Conservation (phyloP, 2,888 invertebrate genomes). For the Ichneumoninae sp. region DNA sequence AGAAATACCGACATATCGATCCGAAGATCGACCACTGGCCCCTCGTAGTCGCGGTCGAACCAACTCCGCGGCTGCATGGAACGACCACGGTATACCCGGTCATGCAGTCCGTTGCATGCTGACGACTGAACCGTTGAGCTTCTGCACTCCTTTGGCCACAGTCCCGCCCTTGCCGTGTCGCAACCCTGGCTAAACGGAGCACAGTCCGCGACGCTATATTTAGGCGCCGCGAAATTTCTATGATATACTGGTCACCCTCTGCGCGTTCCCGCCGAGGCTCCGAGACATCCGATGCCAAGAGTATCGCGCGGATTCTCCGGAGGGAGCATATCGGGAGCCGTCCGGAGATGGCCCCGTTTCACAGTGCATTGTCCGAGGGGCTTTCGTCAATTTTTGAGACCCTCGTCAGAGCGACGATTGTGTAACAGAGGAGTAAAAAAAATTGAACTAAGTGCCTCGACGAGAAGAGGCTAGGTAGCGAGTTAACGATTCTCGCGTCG, state of each 20-base stretch:
- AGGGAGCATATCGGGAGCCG: neutral
- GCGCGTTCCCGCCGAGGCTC: constrained; percentile 34
- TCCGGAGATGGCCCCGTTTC: neutral
- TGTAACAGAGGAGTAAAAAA: neutral
- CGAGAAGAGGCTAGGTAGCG: neutral
- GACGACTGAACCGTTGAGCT: neutral
- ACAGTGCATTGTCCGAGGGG: constrained; percentile 43
- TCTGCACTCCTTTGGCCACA: constrained; percentile 33
- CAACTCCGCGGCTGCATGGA: neutral
- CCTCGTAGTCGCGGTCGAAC: constrained; percentile 1
- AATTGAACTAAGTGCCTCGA: neutral
- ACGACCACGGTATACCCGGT: constrained; percentile 29
- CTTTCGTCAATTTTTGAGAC: constrained; percentile 17
- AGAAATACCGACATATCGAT: constrained; percentile 58
- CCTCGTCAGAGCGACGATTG: neutral
- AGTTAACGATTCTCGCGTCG: neutral
- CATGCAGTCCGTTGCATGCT: constrained; percentile 35
- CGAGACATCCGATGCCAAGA: constrained; percentile 48
- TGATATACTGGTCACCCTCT: constrained; percentile 44
- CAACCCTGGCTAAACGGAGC: constrained; percentile 43
- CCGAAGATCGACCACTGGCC: constrained; percentile 49
- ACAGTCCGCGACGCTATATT: constrained; percentile 56
- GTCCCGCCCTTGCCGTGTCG: constrained; percentile 53
- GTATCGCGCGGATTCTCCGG: constrained; percentile 5
- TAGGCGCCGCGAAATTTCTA: constrained; percentile 59